Evolutionary conservation across 2,797 vertebrate species (phyloP).

Genomic region (Lophotriccus pileatus): DNA sequence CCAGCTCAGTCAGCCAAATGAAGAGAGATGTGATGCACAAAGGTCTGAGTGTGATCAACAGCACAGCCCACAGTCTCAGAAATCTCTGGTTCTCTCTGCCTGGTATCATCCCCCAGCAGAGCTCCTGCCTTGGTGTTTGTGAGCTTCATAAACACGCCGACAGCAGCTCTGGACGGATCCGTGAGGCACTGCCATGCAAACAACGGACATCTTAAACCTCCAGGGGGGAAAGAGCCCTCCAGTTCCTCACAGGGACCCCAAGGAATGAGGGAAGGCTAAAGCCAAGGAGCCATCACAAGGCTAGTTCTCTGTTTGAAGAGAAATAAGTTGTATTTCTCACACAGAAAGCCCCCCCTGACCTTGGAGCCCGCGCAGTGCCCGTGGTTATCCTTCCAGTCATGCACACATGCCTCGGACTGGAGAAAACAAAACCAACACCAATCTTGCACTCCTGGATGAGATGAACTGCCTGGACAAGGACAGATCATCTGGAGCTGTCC

Average conservation of each 20-base stretch:
- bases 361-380: background rate
- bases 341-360: background rate
- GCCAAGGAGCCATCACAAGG: background rate
- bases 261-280: background rate
- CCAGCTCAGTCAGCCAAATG: background rate
- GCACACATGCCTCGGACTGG: background rate
- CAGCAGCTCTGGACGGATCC: background rate
- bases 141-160: background rate
- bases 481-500: background rate
- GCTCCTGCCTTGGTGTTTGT: background rate
- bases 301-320: background rate
- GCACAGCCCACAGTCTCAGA: background rate
- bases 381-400: background rate
- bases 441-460: fast-evolving
- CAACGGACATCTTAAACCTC: background rate
- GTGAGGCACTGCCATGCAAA: background rate
- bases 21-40: background rate
- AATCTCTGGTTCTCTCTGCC: background rate
- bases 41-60: background rate
- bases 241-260: background rate
- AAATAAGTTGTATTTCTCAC: background rate
- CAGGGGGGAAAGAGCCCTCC: background rate
- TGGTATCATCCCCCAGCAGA: background rate
- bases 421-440: background rate
- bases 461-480: background rate